These are phyloP conservation scores for Myzus persicae DNA, from an alignment of 1,140 invertebrate species.

Conservation along the genomic window DNA sequence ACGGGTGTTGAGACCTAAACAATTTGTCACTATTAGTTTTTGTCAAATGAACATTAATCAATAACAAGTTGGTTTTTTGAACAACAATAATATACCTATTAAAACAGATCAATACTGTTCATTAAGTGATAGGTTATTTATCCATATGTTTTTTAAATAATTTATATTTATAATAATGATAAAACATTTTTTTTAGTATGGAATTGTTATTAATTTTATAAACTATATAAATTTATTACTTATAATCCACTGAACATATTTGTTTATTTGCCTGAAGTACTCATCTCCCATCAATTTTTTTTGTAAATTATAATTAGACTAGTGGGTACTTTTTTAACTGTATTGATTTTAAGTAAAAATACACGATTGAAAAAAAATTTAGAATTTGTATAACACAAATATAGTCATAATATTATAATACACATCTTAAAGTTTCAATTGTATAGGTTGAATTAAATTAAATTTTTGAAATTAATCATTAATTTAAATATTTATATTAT, in stretches of 20 bases:
- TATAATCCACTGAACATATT: not conserved
- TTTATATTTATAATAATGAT: not conserved
- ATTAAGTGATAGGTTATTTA: too few relatives aligned
- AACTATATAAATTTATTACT: not conserved
- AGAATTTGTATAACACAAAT: not conserved
- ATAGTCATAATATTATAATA: not conserved
- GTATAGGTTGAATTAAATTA: not conserved
- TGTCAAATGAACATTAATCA: not conserved
- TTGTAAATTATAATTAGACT: too few relatives aligned
- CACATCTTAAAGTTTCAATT: not conserved
- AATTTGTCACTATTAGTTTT: constrained; percentile 59
- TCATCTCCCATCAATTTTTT: not conserved
- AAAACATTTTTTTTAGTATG: not conserved
- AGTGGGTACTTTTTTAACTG: not conserved
- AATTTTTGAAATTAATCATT: too few relatives aligned
- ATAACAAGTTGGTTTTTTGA: not conserved
- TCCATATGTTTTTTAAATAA: not conserved
- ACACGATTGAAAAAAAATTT: too few relatives aligned
- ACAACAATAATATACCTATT: not conserved
- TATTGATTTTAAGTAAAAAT: not conserved
- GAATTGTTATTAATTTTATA: not conserved
- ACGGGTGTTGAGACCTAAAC: constrained; percentile 80
- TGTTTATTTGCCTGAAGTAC: not conserved
- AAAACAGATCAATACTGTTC: not conserved
- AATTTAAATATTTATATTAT: too few relatives aligned